A percentile compares a stretch with the other conserved stretches of the same genome.
Conservation (phyloP, 1,140 invertebrate species). For the Paracyclopina nana region DNA sequence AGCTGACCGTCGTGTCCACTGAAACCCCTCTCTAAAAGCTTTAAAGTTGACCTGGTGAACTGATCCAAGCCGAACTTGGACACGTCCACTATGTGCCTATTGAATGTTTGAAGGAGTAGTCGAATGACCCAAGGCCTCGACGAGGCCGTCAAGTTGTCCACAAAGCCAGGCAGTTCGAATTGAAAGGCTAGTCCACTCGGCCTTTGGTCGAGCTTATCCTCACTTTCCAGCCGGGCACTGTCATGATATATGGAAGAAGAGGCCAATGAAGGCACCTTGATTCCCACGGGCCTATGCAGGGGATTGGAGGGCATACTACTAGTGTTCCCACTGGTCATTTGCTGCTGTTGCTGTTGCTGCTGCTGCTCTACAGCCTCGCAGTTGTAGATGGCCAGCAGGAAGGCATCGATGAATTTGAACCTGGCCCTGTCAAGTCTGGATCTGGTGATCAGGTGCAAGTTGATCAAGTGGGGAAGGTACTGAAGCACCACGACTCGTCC, state of each 20-base stretch:
- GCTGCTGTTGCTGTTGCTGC: not conserved
- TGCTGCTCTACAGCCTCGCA: not conserved
- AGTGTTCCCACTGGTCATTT: not conserved
- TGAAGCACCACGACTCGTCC: not conserved
- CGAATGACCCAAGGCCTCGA: not conserved
- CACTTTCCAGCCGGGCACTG: not conserved
- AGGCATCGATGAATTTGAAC: not conserved
- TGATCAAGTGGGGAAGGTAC: not conserved
- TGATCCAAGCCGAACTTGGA: not conserved
- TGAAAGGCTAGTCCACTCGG: not conserved
- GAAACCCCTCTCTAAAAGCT: not conserved
- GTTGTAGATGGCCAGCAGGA: not conserved
- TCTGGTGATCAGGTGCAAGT: not conserved
- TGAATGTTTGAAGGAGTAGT: not conserved
- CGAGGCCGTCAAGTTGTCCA: not conserved
- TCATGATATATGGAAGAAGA: slow-evolving; percentile 5
- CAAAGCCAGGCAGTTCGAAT: not conserved
- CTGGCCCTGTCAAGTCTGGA: not conserved
- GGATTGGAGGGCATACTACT: too few species aligned
- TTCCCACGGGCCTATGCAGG: too few species aligned
- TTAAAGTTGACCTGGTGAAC: not conserved
- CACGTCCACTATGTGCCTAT: not conserved
- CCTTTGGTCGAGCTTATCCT: not conserved
- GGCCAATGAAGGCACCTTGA: not conserved
- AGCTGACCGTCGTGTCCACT: not conserved